Base-by-base conservation (phyloP, 2,888 invertebrate species). In the Bimastos eiseni region DNA sequence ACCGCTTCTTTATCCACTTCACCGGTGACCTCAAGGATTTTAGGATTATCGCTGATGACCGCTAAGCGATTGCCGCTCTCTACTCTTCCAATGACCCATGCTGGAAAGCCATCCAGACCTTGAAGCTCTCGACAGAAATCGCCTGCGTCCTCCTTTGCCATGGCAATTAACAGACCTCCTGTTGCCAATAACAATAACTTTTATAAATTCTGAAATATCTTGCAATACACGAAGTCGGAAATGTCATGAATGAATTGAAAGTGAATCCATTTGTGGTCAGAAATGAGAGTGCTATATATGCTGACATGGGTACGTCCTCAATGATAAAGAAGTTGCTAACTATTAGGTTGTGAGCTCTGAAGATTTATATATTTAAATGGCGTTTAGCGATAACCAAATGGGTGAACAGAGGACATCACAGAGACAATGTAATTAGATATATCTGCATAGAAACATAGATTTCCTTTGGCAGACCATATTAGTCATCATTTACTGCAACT, bases 81-180 rank as follows among this genome's bases (percentile, higher is more conserved):
- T 41, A 98, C 98, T 94, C 98, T 98, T 70, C 98, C 98, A 94
- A 98, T 97, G 93, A 98, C 98, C 98, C 98, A 98, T 0, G 98
- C 98, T 92, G 94, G 98, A 95, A 97, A 98, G 8, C 98, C 98
- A 95, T 98, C 98, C 94, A 98, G 97, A 94, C 97, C 97, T 94
- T 98, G 98, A 93, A 98, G 97, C 93, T 98, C 98, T 95, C 98
- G 98, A 95, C 98, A 98, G 95, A 98, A 98, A 4, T 98, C 98
- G 36, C 98, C 98, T 0, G 98, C 98, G 94, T 98, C 98, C 95
- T 98, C 98, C 89, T 98, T 96, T 0, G 98, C 98, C 94, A 99
- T 95, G 93, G 98, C 98, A 93, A 99, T 97, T 90, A 99, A 96
- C 90, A 99, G 96, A n/a, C 98, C 98, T 90, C 96, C 96, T 95